phyloP scores from a whole-genome alignment of 2,797 vertebrate genomes.

The Gymnopithys bicolor region DNA sequence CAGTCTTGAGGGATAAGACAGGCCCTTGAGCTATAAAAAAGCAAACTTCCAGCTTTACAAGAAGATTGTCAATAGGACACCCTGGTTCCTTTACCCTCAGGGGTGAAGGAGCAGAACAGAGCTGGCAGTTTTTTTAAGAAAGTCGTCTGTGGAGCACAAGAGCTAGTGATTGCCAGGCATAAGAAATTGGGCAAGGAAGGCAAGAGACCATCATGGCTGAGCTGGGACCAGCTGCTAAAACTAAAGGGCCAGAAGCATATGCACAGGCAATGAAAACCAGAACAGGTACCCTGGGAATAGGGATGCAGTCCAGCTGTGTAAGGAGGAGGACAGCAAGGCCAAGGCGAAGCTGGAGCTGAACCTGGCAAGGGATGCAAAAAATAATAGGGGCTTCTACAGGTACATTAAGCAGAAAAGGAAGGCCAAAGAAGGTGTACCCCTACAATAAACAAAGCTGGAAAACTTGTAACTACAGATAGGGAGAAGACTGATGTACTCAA shows the following conservation, averaged over 20 bases:
- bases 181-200: not conserved
- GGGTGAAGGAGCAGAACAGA: not conserved
- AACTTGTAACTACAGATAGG: not conserved
- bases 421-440: not conserved
- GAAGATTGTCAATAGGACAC: not conserved
- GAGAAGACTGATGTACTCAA: not conserved
- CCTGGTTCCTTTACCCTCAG: too few relatives aligned
- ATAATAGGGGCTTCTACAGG: not conserved
- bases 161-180: fast-evolving
- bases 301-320: not conserved
- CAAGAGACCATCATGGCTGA: not conserved
- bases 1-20: not conserved
- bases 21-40: not conserved
- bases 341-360: not conserved
- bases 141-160: not conserved
- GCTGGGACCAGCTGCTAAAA: not conserved
- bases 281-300: fast-evolving
- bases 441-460: not conserved
- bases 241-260: not conserved
- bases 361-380: not conserved
- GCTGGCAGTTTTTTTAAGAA: not conserved
- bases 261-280: not conserved
- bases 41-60: not conserved
- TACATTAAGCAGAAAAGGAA: not conserved
- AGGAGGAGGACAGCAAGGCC: not conserved